These are phyloP conservation scores for Clusia tigrina DNA, from an alignment of 2,888 invertebrate species.

Conservation along the genomic window DNA sequence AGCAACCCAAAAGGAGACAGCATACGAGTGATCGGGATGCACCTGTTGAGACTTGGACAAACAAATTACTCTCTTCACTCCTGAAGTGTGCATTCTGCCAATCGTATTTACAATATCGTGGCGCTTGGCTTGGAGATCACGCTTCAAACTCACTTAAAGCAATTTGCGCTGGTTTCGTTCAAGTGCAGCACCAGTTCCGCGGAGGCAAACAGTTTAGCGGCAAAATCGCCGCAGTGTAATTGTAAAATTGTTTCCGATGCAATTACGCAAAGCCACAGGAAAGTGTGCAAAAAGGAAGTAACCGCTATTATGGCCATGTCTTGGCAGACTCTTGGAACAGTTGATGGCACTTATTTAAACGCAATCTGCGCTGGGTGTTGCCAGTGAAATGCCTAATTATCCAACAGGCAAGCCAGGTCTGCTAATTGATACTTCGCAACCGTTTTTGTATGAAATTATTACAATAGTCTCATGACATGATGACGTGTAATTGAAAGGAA, in stretches of 20 bases:
- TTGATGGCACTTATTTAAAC: neutral
- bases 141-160: neutral
- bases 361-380: neutral
- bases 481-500: neutral
- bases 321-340: neutral
- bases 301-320: neutral
- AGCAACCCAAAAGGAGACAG: neutral
- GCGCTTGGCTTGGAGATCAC: too few relatives aligned
- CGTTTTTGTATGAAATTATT: neutral
- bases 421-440: neutral
- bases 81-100: too few relatives aligned
- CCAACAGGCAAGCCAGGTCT: neutral
- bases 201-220: neutral
- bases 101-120: too few relatives aligned
- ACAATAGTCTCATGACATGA: neutral
- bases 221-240: neutral
- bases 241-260: slow-evolving; percentile 7
- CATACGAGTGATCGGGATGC: neutral
- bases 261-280: neutral
- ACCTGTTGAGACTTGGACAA: neutral
- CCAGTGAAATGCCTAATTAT: slow-evolving; percentile 7
- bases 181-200: neutral
- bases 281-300: neutral
- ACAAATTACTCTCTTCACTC: neutral
- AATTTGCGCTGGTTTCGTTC: slow-evolving; percentile 6